A percentile compares a stretch with the other conserved stretches of the same genome.
Evolutionary conservation across 2,797 vertebrate species (phyloP).

Genomic region (Euthynnus affinis): DNA sequence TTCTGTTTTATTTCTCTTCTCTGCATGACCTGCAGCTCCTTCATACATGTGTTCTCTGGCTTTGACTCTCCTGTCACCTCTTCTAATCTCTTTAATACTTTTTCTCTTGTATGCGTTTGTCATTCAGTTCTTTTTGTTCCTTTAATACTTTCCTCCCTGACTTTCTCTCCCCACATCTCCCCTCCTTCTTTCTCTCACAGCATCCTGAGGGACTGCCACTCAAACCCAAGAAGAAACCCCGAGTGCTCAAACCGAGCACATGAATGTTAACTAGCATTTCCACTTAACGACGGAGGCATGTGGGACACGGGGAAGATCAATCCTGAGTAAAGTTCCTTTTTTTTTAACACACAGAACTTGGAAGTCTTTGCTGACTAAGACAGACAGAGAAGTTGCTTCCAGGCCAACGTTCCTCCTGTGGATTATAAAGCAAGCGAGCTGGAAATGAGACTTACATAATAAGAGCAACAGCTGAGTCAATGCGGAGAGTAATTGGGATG

Average conservation of each 20-base stretch:
- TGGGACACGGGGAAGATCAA: slow-evolving; percentile 43
- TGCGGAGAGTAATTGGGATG: slow-evolving; percentile 1
- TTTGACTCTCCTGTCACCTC: slow-evolving; percentile 13
- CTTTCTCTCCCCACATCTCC: slow-evolving; percentile 22
- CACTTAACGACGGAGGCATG: slow-evolving; percentile 21
- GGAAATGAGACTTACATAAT: slow-evolving; percentile 25
- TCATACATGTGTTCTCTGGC: slow-evolving; percentile 13
- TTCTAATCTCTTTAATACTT: slow-evolving; percentile 33
- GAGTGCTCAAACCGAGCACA: slow-evolving; percentile 25
- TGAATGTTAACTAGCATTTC: slow-evolving; percentile 64
- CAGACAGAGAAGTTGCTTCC: slow-evolving; percentile 22
- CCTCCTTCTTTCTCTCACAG: slow-evolving; percentile 18
- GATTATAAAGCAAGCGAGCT: slow-evolving; percentile 33
- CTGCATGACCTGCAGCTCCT: slow-evolving; percentile 5
- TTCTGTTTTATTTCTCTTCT: background rate
- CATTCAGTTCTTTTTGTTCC: slow-evolving; percentile 26
- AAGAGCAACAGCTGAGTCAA: background rate
- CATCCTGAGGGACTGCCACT: slow-evolving; percentile 43
- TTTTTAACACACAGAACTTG: background rate
- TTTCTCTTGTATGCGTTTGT: background rate
- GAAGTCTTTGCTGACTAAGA: slow-evolving; percentile 49
- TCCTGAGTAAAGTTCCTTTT: slow-evolving; percentile 39
- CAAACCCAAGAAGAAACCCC: slow-evolving; percentile 13
- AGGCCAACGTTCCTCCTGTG: background rate
- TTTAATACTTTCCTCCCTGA: background rate